Percentiles rank a stretch among this genome's conserved stretches.
phyloP scores from a whole-genome alignment of 2,113 vertebrate species.

The Phaetusa simplex region DNA sequence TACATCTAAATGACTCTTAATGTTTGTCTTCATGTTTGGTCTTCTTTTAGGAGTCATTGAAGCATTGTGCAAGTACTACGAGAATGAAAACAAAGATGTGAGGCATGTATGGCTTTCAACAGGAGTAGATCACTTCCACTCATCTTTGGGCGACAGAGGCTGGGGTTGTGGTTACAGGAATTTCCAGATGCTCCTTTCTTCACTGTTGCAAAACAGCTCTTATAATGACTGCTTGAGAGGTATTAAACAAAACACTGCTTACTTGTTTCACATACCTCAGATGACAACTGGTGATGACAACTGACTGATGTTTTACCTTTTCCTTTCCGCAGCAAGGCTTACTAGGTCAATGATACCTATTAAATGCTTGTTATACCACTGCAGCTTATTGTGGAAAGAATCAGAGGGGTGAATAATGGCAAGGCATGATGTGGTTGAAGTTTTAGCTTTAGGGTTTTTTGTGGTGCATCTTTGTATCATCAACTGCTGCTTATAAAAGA shows the following conservation, averaged over 20 bases:
- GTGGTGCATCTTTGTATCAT: not conserved
- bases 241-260: constrained; percentile 46
- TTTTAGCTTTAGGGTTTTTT: not conserved
- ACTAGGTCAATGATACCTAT: not conserved
- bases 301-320: not conserved
- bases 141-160: constrained; percentile 85
- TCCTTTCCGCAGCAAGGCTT: not conserved
- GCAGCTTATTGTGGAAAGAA: not conserved
- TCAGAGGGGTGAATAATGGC: not conserved
- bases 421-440: not conserved
- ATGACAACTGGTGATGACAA: not conserved
- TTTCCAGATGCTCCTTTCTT: constrained; percentile 94
- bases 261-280: not conserved
- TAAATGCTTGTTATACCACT: not conserved
- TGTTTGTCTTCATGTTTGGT: not conserved
- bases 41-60: constrained; percentile 78
- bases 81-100: constrained; percentile 76
- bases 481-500: not conserved
- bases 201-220: constrained; percentile 76
- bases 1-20: too few species aligned
- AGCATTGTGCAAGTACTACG: constrained; percentile 81
- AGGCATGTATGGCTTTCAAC: constrained; percentile 87
- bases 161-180: constrained; percentile 98
- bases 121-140: constrained; percentile 87
- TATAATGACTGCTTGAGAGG: constrained; percentile 80